Conservation (phyloP, 2,113 vertebrate species). For the Natator depressus region DNA sequence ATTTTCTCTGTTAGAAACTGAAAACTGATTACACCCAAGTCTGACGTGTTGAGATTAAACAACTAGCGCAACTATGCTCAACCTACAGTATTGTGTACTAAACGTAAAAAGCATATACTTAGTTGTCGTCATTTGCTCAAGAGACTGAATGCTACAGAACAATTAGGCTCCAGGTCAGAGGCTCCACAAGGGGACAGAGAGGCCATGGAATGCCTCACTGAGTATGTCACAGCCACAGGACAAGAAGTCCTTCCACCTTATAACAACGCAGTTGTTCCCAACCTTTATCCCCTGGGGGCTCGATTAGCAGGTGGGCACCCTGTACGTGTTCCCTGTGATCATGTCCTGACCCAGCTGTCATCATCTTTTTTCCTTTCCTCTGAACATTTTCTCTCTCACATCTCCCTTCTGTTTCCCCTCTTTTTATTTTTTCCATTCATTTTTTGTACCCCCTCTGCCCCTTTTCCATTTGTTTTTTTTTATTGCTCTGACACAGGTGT, state of each 20-base stretch:
- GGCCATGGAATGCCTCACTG: background rate
- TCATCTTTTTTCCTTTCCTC: accelerated
- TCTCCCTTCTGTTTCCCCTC: background rate
- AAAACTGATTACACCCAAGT: background rate
- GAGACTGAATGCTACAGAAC: background rate
- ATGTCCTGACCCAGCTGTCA: background rate
- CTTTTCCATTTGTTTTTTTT: background rate
- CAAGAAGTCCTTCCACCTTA: background rate
- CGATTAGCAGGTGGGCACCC: background rate
- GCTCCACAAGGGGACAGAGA: background rate
- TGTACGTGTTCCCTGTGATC: background rate
- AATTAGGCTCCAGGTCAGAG: background rate
- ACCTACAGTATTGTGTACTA: background rate
- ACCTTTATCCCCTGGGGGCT: background rate
- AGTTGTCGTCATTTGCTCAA: background rate
- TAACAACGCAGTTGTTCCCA: background rate
- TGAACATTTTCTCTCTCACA: background rate
- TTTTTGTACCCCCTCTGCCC: accelerated
- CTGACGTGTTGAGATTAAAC: background rate
- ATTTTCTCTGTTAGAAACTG: background rate
- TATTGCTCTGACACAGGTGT: background rate
- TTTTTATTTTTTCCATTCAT: background rate
- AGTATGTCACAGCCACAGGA: background rate
- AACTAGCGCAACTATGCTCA: background rate
- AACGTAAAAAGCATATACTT: background rate